Evolutionary conservation across 2,888 invertebrate species (phyloP), one percentile per base, ranked within the genome.

Genomic region (Chrysina gloriosa): DNA sequence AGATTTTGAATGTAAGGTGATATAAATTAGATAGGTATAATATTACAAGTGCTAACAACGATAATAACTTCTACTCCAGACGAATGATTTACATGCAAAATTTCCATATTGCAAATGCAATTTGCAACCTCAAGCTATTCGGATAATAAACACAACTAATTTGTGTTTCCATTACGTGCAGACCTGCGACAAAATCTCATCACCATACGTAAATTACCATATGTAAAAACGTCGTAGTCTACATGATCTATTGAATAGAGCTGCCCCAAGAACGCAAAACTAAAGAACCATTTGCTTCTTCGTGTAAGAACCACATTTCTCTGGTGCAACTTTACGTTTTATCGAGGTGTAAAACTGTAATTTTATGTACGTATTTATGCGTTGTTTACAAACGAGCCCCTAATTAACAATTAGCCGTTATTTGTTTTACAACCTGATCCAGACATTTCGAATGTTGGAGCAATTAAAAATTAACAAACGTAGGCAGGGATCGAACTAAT

Each of bases 261-360:
- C 11, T 27, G 4, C 23, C 7, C 2, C 14, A 39, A 11, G 23
- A 23, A 48, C 11, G 9, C 25, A 48, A n/a, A n/a, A 25, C 48
- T 6, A 48, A 3, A 6, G 11, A 9, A 56, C 36, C n/a, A 56
- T 19, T 34, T 23, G 11, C 56, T 36, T 36, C 14, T 56, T 23
- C 36, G 21, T 11, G 36, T 11, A 36, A 36, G 56, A 36, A 21
- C 23, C 9, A 23, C 36, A 56, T 36, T 36, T 29, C 21, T 21
- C 27, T 11, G 7, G 14, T 23, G 34, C 39, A 19, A 29, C 21
- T 52, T 58, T 34, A 27, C 58, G 39, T 58, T 58, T 39, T 58
- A 58, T 58, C 58, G 58, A 58, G 58, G 42, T 58, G 39, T 58
- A 58, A 58, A 58, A 58, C 58, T 39, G 39, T 58, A 58, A 58